Evolutionary conservation across 2,113 vertebrate species (phyloP), one percentile per base, ranked within the genome.

Genomic region (Neolamprologus sp.): DNA sequence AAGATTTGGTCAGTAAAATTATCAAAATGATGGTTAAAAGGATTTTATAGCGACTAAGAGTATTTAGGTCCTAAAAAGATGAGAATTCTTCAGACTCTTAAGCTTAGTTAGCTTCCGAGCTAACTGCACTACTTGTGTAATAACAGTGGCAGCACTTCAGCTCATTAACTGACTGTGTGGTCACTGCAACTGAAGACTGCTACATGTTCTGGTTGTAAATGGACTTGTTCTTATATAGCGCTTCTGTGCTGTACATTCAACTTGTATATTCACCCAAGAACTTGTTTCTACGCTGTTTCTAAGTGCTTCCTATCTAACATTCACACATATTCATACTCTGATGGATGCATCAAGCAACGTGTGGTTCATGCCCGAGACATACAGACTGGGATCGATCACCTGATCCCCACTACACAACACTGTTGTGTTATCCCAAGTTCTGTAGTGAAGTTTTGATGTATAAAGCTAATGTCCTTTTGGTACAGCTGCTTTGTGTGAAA

Each of bases 251-350:
- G 16, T n/a, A 5, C 58, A 60, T 60, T 60, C 5, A 10, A 60
- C 8, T 60, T 0, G 57, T 31, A 17, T 0, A 11, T 63, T 63
- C 4, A 63, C 58, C 16, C 31, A 63, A 63, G 0, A 0, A 63
- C 58, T 33, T 28, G 0, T 0, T 57, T 28, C 55, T 57, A 9
- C 0, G 4, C 23, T 57, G 55, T 28, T 57, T 28, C 55, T 57
- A 28, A 57, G 55, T 0, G 57, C 9, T 19, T 60, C 57, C 57
- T 60, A 4, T 33, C 57, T 60, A 0, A 60, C 57, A 33, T 60
- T 33, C 28, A 19, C 57, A 60, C 0, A 60, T 60, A 33, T 60
- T 60, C 28, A 33, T 60, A 33, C 28, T 60, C 5, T 1, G 1
- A 33, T 63, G 9, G 16, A 19, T 35, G 16, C 16, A 19, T 19